A percentile compares a stretch with the other conserved stretches of the same genome.
Conservation (phyloP, 2,797 vertebrate genomes). For the Platalea minor region DNA sequence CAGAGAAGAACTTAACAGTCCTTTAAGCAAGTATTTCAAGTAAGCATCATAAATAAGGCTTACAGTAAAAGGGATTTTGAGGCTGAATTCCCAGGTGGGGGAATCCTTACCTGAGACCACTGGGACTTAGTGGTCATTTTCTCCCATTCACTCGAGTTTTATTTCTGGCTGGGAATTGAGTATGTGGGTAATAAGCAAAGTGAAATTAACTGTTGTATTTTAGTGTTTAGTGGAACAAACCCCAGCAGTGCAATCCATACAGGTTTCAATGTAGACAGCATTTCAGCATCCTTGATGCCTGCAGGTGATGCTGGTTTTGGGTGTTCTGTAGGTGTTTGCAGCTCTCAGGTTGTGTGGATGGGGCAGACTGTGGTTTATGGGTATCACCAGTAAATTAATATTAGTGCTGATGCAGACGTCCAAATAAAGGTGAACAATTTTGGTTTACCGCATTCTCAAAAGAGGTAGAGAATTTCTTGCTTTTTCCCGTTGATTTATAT, state of each 20-base stretch:
- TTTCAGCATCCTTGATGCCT: neutral
- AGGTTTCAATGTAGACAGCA: neutral
- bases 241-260: fast-evolving
- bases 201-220: neutral
- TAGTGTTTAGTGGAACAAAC: neutral
- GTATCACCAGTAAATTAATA: neutral
- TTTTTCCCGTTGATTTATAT: neutral
- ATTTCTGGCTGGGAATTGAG: neutral
- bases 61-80: neutral
- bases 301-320: neutral
- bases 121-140: neutral
- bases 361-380: neutral
- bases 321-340: neutral
- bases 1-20: neutral
- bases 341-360: neutral
- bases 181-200: neutral
- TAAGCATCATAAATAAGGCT: neutral
- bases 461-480: neutral
- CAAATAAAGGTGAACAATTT: neutral
- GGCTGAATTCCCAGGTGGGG: neutral
- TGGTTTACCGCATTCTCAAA: conserved; percentile 10
- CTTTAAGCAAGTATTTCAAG: neutral
- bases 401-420: neutral
- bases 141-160: neutral
- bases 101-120: neutral